Base-by-base conservation (phyloP, 2,113 vertebrate genomes). In the Larimichthys crocea region DNA sequence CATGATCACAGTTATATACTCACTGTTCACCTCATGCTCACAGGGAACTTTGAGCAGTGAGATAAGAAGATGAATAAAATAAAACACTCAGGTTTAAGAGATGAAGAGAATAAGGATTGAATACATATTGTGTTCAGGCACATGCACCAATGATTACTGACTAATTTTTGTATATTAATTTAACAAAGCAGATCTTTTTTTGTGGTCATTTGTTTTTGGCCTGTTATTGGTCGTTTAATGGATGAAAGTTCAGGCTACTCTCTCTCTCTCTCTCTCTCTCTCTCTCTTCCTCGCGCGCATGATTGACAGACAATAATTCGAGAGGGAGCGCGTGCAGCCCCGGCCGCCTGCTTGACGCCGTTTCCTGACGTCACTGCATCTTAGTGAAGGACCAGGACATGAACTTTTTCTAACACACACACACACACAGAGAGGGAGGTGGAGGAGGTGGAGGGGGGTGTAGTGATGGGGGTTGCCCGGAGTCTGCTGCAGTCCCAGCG, bases 321-420 rank as follows among this genome's bases (percentile, higher is more conserved):
- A 89, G 92, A 92, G 94, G 94, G 88, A 90, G 85, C 88, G 79
- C 89, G 72, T 86, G 88, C 86, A 82, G 87, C 90, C 85, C 87
- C 74, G 82, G 88, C 91, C 95, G 96, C 96, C 96, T 96, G 95
- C 91, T 89, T 92, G 96, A 97, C 96, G 96, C 96, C 96, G 95
- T 92, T 88, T 76, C 92, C 93, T 97, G 96, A 97, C 96, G 96
- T 97, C 96, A 97, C 89, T 93, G 92, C 92, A 91, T 87, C 88
- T 89, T 82, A 67, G 80, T 35, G 63, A 78, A 76, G 91, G 93
- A 89, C 94, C 93, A 96, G 94, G 95, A 97, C 96, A 94, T 95
- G 92, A 96, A 96, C 93, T 96, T 96, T 95, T 94, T 93, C 92
- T 77, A 92, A 94, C 88, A 79, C 84, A 86, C 82, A 63, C 24